These are phyloP conservation scores for Mythimna ferrago DNA, from an alignment of 2,888 invertebrate species.

Conservation along the genomic window DNA sequence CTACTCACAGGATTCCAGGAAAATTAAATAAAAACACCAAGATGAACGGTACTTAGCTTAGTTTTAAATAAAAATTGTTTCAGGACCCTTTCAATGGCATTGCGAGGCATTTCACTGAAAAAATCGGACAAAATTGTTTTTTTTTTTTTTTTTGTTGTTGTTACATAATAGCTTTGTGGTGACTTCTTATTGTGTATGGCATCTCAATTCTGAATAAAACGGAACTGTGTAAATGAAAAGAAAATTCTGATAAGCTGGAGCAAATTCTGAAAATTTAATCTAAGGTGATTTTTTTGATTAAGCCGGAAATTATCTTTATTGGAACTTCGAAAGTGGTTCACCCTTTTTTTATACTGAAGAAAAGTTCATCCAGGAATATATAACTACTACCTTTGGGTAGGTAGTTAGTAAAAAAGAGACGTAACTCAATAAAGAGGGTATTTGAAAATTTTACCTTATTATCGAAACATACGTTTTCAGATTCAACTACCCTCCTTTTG, in stretches of 20 bases:
- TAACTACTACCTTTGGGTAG: no score
- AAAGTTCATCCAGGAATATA: neutral
- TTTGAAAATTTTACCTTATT: no score
- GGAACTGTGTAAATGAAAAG: neutral
- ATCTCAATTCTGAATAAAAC: neutral
- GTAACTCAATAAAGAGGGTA: no score
- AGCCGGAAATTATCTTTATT: neutral
- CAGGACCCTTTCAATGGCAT: neutral
- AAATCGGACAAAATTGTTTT: neutral
- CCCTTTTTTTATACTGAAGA: neutral
- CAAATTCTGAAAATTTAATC: neutral
- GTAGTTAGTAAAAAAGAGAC: no score
- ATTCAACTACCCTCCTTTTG: no score
- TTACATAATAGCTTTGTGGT: neutral
- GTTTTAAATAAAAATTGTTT: slow-evolving; percentile 23
- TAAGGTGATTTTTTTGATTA: neutral
- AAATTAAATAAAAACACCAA: slow-evolving; percentile 19
- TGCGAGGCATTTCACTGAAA: neutral
- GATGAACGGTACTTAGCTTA: slow-evolving; percentile 10
- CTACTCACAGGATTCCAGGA: neutral
- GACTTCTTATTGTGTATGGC: neutral
- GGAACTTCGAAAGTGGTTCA: neutral
- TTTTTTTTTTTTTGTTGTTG: neutral
- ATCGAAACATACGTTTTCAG: no score
- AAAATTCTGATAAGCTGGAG: neutral